Base-by-base conservation (phyloP, 2,113 vertebrate genomes). In the Syngnathus scovelli region DNA sequence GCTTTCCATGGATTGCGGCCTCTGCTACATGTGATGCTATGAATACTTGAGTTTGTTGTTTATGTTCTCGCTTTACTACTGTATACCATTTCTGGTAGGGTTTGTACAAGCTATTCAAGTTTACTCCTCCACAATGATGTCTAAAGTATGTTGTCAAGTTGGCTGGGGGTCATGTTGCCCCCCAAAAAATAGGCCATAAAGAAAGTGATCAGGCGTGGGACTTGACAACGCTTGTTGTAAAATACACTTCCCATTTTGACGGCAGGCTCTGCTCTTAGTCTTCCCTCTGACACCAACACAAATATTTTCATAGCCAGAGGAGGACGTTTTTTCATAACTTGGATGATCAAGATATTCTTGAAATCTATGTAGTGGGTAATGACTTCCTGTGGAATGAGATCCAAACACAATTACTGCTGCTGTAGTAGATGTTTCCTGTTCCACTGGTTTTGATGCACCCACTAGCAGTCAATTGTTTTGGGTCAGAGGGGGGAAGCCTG, bases 261-360 rank as follows among this genome's bases (percentile, higher is more conserved):
- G 12, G 15, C 44, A 49, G 21, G 11, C 73, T 73, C 68, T 70
- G 66, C 78, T 70, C 61, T 38, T 61, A 81, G 84, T 86, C 83
- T 80, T 81, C 70, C 70, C 71, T 49, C 73, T 80, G 78, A 87
- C 82, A 87, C 78, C 79, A 86, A 73, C 83, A 87, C 81, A 87
- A 90, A 90, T 88, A 90, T 89, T 89, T 83, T 88, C 85, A 79
- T 72, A 85, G 78, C 82, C 68, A 61, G 71, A 66, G 69, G 76
- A 88, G 84, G 83, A 89, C 85, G 86, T 89, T 86, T 85, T 87
- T 89, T 71, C 79, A 79, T 80, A 78, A 83, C 76, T 84, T 64
- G 75, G 72, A 85, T 81, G 84, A 87, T 86, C 79, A 85, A 85
- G 86, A 87, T 85, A 86, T 84, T 90, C 76, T 80, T 81, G 60